Base-by-base conservation (phyloP, 1,140 invertebrate species). In the Apis laboriosa region DNA sequence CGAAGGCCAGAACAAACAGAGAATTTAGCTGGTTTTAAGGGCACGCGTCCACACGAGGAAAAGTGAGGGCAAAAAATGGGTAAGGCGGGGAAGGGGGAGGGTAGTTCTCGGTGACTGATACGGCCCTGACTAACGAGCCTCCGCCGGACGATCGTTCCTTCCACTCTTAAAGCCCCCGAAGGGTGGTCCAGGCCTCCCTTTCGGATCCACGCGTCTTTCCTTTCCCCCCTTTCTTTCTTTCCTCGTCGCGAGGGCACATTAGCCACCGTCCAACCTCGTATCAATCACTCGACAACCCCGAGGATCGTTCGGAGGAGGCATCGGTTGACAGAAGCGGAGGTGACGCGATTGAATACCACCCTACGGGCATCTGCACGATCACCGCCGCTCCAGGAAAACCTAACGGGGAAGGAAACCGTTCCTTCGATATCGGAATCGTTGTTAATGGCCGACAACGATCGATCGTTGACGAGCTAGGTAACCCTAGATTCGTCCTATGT, bases 91-190 rank as follows among this genome's bases (percentile, higher is more conserved):
- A 3, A 2, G 34, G 34, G 77, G 84, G 91, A 91, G 91, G 91
- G 90, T 92, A 91, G 91, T 90, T 91, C 91, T 91, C 85, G 90
- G 91, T 92, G 92, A 92, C 91, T 92, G 92, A 92, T 92, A 91
- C 92, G 90, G 90, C 86, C 91, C 91, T 92, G 92, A 90, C 91
- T 92, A 92, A 92, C 91, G 92, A 92, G 92, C 91, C 80, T 66
- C 86, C 79, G 85, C 86, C 86, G 90, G 85, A 86, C 89, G 87
- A 88, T 91, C 89, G 90, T 91, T 92, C 90, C 87, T 91, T 92
- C 90, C 87, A 89, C 91, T 92, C 92, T 92, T 90, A 90, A 91
- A 92, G 90, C 90, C 90, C 85, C 73, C 86, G 83, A 87, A 92
- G 90, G 91, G 92, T 92, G 88, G 89, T 91, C 88, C 86, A 43